Percentiles rank a stretch among this genome's conserved stretches.
phyloP scores from a whole-genome alignment of 2,888 invertebrate genomes.

The Schizotus pectinicornis region DNA sequence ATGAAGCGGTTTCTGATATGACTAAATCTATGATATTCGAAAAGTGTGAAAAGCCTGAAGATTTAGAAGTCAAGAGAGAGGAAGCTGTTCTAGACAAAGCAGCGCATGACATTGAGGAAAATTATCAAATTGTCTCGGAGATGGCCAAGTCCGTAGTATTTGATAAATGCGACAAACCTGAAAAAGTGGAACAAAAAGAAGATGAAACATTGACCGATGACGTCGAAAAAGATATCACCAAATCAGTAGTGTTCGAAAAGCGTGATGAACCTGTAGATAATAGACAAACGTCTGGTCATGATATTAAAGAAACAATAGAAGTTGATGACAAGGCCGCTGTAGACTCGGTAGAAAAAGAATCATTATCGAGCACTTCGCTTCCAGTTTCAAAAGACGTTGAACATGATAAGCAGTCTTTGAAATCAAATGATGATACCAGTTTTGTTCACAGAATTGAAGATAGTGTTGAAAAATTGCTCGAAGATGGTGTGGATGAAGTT shows the following conservation, averaged over 20 bases:
- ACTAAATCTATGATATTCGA: slow-evolving; percentile 31
- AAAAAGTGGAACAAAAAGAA: slow-evolving; percentile 9
- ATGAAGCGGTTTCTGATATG: slow-evolving; percentile 34
- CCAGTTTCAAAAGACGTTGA: no score
- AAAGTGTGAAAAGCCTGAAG: slow-evolving; percentile 26
- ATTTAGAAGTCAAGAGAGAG: slow-evolving; percentile 10
- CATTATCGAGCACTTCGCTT: no score
- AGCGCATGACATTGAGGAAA: slow-evolving; percentile 33
- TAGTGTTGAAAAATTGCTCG: slow-evolving; percentile 14
- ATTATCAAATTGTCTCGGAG: slow-evolving; percentile 30
- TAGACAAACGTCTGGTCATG: neutral
- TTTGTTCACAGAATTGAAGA: slow-evolving; percentile 1
- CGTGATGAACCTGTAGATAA: neutral
- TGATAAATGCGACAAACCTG: slow-evolving; percentile 22
- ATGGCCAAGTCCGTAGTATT: slow-evolving; percentile 19
- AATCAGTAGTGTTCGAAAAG: slow-evolving; percentile 15
- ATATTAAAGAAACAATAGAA: slow-evolving; percentile 3
- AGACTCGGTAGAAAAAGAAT: neutral
- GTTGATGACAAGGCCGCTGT: neutral
- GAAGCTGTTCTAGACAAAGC: slow-evolving; percentile 25
- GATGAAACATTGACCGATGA: slow-evolving; percentile 1
- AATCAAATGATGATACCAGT: no score
- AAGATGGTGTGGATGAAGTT: slow-evolving; percentile 21
- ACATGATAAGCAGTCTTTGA: no score
- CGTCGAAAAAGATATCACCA: slow-evolving; percentile 6